Base-by-base conservation (phyloP, 2,113 vertebrate species). In the Scomber colias region DNA sequence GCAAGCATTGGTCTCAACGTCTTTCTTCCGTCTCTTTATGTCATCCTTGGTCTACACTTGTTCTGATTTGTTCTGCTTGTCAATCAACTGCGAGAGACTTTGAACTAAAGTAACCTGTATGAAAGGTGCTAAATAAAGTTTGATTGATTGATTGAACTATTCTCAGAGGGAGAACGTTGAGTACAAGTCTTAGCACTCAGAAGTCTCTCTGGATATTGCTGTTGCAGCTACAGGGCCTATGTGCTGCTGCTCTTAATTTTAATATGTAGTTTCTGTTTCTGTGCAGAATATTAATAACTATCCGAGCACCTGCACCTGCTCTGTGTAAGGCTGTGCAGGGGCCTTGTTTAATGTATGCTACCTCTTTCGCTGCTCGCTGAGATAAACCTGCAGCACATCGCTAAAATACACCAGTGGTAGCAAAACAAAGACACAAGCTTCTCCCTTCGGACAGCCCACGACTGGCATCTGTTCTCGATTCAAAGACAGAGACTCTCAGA, bases 401-500 rank as follows among this genome's bases (percentile, higher is more conserved):
- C 12, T 62, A 15, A 63, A 64, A 24, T 0, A 46, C 19, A 11
- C 9, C 61, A 35, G 44, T 57, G 21, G 75, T 0, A 40, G 9
- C 6, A 45, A n/a, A 27, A 55, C 14, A 35, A 57, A 64, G 59
- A 69, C 16, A 60, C 62, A 67, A 53, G 79, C 24, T 19, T 59
- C 50, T 69, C 76, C 55, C 72, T 50, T 15, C 3, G 17, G 50
- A 76, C 21, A 8, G 51, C 16, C 45, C 10, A 16, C 53, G 60
- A 60, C 5, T n/a, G 12, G 60, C 44, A 71, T 67, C 61, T 54
- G 54, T 15, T 62, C 48, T 70, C 5, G 5, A 57, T 68, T 82
- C 85, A 81, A 84, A 84, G 70, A 30, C 49, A 2, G 12, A n/a
- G 15, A 46, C 49, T 75, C 70, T 71, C 77, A 1, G 56, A 56